Base-by-base conservation (phyloP, 2,888 invertebrate species). In the Chloromyia formosa region DNA sequence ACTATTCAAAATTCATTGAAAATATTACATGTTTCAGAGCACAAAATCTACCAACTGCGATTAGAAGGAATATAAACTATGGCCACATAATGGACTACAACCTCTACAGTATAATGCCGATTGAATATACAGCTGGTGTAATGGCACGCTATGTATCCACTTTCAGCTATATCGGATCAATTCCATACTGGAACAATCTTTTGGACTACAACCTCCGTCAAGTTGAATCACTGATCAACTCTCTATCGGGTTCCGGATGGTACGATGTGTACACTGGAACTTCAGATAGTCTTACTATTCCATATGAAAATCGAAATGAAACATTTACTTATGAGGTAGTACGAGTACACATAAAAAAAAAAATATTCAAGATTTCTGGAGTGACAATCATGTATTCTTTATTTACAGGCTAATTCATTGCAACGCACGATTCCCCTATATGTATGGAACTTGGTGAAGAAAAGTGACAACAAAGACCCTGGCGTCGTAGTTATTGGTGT, bases 401-500 rank as follows among this genome's bases (percentile, higher is more conserved):
- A 35, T 35, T 35, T 35, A 16, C 20, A 66, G 66, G 66, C 45
- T 22, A 20, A 49, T 14, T 14, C 18, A 49, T 12, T 49, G 49
- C 45, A 45, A 4, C 45, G 49, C 12, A 66, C 66, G 1, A 22
- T 66, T n/a, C 66, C 66, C 4, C 20, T 66, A 12, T 66, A 66
- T 14, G 66, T 66, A 1, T 66, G 66, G 66, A 66, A 49, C 18
- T 22, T 20, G 9, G 66, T 66, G 42, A 66, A 66, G 20, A n/a
- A 16, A 66, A 22, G 16, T 18, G 66, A 66, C 22, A 45, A 49
- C 27, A 66, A 66, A 45, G 66, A 66, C 22, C 1, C 45, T 3
- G 66, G 66, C 12, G 66, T 66, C 3, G 66, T 66, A 1, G 45
- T 66, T n/a, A 49, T 49, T n/a, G 66, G 66, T 4, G 45, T 66